phyloP scores from a whole-genome alignment of 1,140 invertebrate species.

The Nixonia krombeini region DNA sequence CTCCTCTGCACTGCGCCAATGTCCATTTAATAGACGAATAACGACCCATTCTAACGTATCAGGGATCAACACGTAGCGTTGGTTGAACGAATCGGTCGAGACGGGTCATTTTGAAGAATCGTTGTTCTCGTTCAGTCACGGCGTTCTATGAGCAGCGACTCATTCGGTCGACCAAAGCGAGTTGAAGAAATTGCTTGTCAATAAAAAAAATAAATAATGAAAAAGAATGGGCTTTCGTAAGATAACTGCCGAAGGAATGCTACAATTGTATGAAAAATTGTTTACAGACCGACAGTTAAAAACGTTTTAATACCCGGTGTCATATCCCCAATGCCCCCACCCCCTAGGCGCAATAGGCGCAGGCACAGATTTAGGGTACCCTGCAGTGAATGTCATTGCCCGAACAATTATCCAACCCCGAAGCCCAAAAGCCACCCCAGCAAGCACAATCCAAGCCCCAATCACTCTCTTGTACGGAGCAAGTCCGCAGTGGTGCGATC shows the following conservation, averaged over 20 bases:
- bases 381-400: constrained; percentile 70
- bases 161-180: constrained; percentile 46
- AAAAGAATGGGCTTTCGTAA: constrained; percentile 40
- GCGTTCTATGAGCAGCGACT: constrained; percentile 14
- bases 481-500: constrained; percentile 72
- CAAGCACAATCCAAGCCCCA: constrained; percentile 63
- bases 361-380: constrained; percentile 71
- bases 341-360: constrained; percentile 71
- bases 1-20: constrained; percentile 64
- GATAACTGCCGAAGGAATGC: constrained; percentile 50
- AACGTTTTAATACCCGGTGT: constrained; percentile 72
- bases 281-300: constrained; percentile 73
- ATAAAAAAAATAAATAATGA: constrained; percentile 14
- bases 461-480: constrained; percentile 72
- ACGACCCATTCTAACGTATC: constrained; percentile 63
- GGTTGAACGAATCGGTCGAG: constrained; percentile 59
- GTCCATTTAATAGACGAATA: constrained; percentile 67
- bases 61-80: constrained; percentile 56
- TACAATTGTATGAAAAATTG: constrained; percentile 68
- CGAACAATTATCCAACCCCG: constrained; percentile 52
- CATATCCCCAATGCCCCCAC: constrained; percentile 67
- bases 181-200: constrained; percentile 4
- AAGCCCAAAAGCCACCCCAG: constrained; percentile 56
- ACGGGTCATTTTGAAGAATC: constrained; percentile 22
- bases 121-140: neutral